phyloP scores from a whole-genome alignment of 2,113 vertebrate genomes.

The Calyptomena viridis region DNA sequence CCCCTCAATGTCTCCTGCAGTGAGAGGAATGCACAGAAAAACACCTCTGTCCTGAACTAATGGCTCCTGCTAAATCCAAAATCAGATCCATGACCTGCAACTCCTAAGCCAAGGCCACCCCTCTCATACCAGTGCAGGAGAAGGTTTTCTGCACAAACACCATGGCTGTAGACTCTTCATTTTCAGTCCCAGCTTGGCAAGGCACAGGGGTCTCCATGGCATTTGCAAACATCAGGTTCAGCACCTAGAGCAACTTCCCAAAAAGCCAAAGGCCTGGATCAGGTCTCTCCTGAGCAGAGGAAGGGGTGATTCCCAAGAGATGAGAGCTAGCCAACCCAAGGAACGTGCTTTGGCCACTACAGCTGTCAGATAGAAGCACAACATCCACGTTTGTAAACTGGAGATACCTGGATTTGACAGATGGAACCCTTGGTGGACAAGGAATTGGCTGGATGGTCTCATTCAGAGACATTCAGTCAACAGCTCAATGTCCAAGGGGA shows the following conservation, averaged over 20 bases:
- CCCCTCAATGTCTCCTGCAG: not conserved
- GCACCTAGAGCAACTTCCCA: not conserved
- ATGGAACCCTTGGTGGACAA: not conserved
- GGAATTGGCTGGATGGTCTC: not conserved
- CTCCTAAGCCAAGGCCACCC: not conserved
- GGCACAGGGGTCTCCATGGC: not conserved
- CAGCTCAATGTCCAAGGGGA: too few relatives aligned
- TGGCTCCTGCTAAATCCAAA: not conserved
- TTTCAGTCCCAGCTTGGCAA: not conserved
- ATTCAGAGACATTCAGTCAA: not conserved
- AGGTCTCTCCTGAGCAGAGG: not conserved
- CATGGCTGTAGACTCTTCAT: not conserved
- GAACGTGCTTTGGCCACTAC: accelerated
- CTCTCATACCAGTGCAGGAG: not conserved
- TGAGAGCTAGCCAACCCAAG: not conserved
- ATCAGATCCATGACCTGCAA: accelerated
- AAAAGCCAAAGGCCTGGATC: not conserved
- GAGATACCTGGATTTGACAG: not conserved
- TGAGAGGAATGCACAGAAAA: not conserved
- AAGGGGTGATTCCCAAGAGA: not conserved
- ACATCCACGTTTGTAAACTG: not conserved
- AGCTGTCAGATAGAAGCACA: not conserved
- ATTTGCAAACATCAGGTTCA: not conserved
- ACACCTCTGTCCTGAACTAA: not conserved
- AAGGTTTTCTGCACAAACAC: not conserved